phyloP scores from a whole-genome alignment of 1,140 invertebrate species.

The Papilio helenus region DNA sequence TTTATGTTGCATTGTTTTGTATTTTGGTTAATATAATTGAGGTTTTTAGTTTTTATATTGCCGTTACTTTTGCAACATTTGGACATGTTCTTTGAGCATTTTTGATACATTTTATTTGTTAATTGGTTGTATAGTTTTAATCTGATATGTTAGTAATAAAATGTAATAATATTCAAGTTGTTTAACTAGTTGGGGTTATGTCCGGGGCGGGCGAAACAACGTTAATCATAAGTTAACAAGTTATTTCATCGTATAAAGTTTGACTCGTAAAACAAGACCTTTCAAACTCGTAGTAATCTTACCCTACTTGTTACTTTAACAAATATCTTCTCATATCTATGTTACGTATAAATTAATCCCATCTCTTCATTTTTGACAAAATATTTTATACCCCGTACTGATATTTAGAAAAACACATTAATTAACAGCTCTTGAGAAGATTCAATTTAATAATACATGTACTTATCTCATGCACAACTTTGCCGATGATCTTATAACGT shows the following conservation, averaged over 20 bases:
- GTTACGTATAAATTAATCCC: neutral
- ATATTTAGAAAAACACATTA: too few species aligned
- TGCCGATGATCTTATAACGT: too few species aligned
- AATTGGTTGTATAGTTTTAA: conserved; percentile 1
- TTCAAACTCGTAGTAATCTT: conserved; percentile 34
- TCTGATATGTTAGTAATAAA: conserved; percentile 11
- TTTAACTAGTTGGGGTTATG: conserved; percentile 25
- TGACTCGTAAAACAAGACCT: conserved; percentile 36
- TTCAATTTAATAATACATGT: too few species aligned
- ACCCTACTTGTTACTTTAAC: conserved; percentile 27
- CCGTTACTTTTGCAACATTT: too few species aligned
- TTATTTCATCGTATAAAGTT: conserved; percentile 34
- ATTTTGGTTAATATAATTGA: too few species aligned
- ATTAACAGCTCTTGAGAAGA: too few species aligned
- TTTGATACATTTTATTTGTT: too few species aligned
- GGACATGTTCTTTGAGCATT: too few species aligned
- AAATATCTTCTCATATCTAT: conserved; percentile 17
- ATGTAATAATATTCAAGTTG: conserved; percentile 17
- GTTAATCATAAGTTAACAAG: conserved; percentile 37
- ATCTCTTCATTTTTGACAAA: neutral
- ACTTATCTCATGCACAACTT: too few species aligned
- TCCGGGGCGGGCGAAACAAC: conserved; percentile 33
- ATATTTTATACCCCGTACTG: too few species aligned
- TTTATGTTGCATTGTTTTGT: too few species aligned
- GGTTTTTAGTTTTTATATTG: too few species aligned